Conservation (phyloP, 1,140 invertebrate species). For the Bombus pyrosoma region DNA sequence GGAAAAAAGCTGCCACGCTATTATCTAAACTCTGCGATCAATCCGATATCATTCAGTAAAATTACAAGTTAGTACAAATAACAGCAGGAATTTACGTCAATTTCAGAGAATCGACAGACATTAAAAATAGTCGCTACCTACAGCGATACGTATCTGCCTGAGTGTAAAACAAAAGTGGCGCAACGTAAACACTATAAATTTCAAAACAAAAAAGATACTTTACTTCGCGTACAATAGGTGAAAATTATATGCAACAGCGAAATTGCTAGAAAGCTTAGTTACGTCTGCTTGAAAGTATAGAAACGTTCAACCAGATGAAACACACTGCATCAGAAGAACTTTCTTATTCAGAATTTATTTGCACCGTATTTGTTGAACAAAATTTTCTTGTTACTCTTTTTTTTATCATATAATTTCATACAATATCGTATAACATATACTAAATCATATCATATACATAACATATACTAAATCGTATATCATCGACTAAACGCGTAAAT, state of each 20-base stretch:
- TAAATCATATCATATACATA: too few species aligned
- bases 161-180: background rate
- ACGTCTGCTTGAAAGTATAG: background rate
- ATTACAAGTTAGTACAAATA: background rate
- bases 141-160: background rate
- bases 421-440: too few species aligned
- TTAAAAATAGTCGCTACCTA: conserved; percentile 6
- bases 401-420: too few species aligned
- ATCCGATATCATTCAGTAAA: background rate
- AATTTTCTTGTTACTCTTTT: too few species aligned
- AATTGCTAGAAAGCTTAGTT: background rate
- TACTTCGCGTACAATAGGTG: background rate
- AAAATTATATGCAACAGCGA: background rate
- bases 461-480: too few species aligned
- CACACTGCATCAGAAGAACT: too few species aligned
- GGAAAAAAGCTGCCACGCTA: background rate
- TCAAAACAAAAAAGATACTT: background rate
- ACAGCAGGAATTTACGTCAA: background rate
- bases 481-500: too few species aligned
- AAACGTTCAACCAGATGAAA: background rate
- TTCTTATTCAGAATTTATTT: too few species aligned
- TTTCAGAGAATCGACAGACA: background rate
- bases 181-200: background rate
- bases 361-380: too few species aligned
- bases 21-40: background rate